These are phyloP conservation scores for Vespertilio murinus DNA, from an alignment of 2,797 vertebrate species.

Conservation along the genomic window DNA sequence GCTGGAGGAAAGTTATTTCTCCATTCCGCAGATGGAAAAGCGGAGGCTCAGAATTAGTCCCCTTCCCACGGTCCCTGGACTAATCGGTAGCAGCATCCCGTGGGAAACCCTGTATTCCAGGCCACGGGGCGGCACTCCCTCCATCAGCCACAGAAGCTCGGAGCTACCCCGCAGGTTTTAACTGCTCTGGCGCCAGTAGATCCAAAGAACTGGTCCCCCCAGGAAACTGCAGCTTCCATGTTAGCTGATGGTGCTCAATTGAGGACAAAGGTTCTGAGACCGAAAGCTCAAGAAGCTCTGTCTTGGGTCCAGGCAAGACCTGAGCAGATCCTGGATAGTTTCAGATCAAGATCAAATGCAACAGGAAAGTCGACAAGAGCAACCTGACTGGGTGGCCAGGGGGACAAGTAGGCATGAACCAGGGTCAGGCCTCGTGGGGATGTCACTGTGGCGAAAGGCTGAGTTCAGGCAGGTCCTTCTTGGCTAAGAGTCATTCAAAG, in stretches of 20 bases:
- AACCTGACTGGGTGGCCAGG: not conserved
- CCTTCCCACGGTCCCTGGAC: not conserved
- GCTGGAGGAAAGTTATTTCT: not conserved
- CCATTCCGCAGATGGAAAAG: not conserved
- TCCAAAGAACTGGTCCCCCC: not conserved
- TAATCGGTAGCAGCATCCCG: not conserved
- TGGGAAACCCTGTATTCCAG: not conserved
- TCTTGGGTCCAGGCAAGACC: not conserved
- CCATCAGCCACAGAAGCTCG: not conserved
- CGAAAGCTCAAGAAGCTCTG: not conserved
- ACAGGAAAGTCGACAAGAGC: not conserved
- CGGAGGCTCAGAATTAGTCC: not conserved
- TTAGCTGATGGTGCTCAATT: not conserved
- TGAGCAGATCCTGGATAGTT: not conserved
- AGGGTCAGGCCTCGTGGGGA: not conserved
- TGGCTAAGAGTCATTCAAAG: not conserved
- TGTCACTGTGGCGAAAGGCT: not conserved
- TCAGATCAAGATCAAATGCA: not conserved
- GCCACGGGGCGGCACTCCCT: not conserved
- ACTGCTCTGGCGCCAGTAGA: not conserved
- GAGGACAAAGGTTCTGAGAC: not conserved
- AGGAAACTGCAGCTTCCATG: not conserved
- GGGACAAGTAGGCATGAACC: not conserved
- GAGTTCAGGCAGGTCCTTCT: not conserved
- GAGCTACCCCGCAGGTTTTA: not conserved